phyloP scores from a whole-genome alignment of 1,140 invertebrate species.

The Aphidius gifuensis region DNA sequence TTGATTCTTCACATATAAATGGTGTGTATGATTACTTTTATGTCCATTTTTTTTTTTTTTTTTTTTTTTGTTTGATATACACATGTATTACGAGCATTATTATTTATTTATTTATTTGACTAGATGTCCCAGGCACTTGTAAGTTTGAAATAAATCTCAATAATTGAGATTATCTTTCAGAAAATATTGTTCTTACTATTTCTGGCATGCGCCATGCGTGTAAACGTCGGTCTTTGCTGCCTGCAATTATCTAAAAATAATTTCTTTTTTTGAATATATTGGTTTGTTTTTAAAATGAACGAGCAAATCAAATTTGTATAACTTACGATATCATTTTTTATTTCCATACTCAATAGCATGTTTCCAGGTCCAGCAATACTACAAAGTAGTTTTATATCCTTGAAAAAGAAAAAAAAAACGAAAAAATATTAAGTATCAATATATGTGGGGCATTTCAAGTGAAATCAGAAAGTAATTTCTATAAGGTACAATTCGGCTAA shows the following conservation, averaged over 20 bases:
- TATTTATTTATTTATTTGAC: constrained; percentile 23
- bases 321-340: constrained; percentile 61
- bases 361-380: constrained; percentile 63
- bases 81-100: neutral
- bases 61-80: neutral
- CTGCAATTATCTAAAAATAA: constrained; percentile 61
- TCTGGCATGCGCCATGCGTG: constrained; percentile 61
- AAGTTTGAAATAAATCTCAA: constrained; percentile 9
- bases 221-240: constrained; percentile 61
- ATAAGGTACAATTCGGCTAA: too few relatives aligned
- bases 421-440: neutral
- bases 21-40: constrained; percentile 7
- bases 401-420: constrained; percentile 25
- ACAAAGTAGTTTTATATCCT: constrained; percentile 55
- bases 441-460: neutral
- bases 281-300: constrained; percentile 2
- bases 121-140: constrained; percentile 27
- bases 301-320: constrained; percentile 2
- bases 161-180: constrained; percentile 21
- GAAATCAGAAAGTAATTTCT: too few relatives aligned
- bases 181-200: constrained; percentile 47
- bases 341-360: constrained; percentile 64
- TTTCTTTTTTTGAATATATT: constrained; percentile 15
- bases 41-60: neutral
- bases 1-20: neutral